Conservation (phyloP, 1,140 invertebrate genomes). For the Listronotus oregonensis region DNA sequence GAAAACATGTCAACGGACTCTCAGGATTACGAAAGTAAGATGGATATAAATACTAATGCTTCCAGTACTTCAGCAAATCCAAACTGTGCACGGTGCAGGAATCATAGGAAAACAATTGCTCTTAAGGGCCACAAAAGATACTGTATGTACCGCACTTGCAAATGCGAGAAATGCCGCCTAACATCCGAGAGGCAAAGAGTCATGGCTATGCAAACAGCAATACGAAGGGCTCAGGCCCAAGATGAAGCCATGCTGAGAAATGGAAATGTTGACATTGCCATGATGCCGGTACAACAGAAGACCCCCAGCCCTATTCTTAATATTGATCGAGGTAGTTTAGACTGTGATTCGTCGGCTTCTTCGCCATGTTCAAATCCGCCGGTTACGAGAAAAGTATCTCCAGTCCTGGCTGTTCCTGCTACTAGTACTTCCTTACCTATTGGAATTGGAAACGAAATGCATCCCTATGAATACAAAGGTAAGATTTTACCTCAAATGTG, state of each 20-base stretch:
- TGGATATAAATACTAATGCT: slow-evolving; percentile 40
- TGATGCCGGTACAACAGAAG: slow-evolving; percentile 38
- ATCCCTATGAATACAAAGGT: slow-evolving; percentile 28
- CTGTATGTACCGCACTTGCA: slow-evolving; percentile 81
- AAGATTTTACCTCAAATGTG: too few species aligned
- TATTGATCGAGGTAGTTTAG: slow-evolving; percentile 41
- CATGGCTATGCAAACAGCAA: slow-evolving; percentile 79
- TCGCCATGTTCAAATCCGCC: slow-evolving; percentile 49
- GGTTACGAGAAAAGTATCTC: slow-evolving; percentile 37
- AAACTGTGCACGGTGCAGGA: slow-evolving; percentile 83
- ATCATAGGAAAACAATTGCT: slow-evolving; percentile 82
- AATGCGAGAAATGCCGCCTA: slow-evolving; percentile 80
- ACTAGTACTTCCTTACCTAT: slow-evolving; percentile 32
- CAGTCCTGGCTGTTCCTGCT: slow-evolving; percentile 32
- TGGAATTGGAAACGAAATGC: slow-evolving; percentile 19
- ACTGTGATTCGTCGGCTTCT: slow-evolving; percentile 54
- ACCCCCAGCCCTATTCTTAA: slow-evolving; percentile 42
- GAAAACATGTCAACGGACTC: slow-evolving; percentile 37
- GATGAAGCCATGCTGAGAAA: slow-evolving; percentile 63
- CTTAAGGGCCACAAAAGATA: slow-evolving; percentile 91
- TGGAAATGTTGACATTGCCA: slow-evolving; percentile 24
- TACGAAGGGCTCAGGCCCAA: slow-evolving; percentile 74
- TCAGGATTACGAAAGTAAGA: slow-evolving; percentile 50
- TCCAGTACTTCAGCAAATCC: slow-evolving; percentile 51
- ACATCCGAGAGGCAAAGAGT: slow-evolving; percentile 78